phyloP scores from a whole-genome alignment of 2,113 vertebrate genomes.

The Camelus dromedarius region DNA sequence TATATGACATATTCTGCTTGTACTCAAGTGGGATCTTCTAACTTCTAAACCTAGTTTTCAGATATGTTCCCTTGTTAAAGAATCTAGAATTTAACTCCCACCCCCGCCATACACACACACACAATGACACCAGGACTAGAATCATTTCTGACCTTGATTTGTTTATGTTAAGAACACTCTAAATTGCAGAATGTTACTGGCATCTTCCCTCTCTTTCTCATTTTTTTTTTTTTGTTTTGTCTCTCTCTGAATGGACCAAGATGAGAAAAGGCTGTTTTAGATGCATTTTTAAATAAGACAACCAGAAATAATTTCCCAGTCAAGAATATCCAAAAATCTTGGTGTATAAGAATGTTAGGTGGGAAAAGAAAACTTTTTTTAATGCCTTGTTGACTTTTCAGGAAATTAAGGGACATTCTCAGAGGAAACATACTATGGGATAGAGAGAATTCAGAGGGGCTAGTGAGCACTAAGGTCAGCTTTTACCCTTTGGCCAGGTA shows the following conservation, averaged over 20 bases:
- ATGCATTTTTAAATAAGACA: background rate
- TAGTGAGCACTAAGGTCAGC: background rate
- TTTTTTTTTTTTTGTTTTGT: background rate
- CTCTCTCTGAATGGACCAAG: background rate
- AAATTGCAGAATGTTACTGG: background rate
- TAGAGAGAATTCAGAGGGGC: background rate
- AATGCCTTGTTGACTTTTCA: background rate
- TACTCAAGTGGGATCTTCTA: background rate
- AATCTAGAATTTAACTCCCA: background rate
- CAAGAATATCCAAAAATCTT: conserved; percentile 6
- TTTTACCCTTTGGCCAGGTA: background rate
- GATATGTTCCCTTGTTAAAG: background rate
- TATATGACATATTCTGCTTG: background rate
- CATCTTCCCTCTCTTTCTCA: background rate
- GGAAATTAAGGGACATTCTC: background rate
- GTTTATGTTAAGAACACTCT: background rate
- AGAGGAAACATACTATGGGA: background rate
- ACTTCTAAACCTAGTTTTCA: background rate
- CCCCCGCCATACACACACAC: too few species aligned
- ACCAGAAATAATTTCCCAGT: background rate
- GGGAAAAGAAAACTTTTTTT: background rate
- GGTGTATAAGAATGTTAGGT: background rate
- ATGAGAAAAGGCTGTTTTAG: background rate
- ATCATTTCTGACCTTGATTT: background rate
- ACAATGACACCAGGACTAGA: background rate